Evolutionary conservation across 2,888 invertebrate genomes (phyloP).

Genomic region (Drosophila dives): DNA sequence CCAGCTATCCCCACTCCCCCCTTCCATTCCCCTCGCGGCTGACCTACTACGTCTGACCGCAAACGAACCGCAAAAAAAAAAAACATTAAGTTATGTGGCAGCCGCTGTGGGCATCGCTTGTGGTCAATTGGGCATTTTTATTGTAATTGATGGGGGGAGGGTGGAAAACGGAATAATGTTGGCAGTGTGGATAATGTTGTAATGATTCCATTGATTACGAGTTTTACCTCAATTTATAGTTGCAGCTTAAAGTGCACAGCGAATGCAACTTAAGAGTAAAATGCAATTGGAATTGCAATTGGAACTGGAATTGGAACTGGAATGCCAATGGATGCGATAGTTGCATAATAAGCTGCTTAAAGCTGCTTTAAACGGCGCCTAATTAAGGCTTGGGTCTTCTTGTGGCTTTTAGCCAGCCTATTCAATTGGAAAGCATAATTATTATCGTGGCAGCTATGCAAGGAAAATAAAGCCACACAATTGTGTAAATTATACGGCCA

Average conservation of each 20-base stretch:
- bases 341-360: slow-evolving; percentile 29
- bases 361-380: slow-evolving; percentile 1
- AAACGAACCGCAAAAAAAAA: slow-evolving; percentile 38
- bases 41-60: slow-evolving; percentile 28
- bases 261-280: neutral
- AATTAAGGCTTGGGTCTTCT: slow-evolving; percentile 17
- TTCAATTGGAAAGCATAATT: slow-evolving; percentile 68
- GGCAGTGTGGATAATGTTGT: neutral
- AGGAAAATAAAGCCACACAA: slow-evolving; percentile 41
- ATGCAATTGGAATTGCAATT: neutral
- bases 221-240: slow-evolving; percentile 5
- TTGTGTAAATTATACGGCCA: slow-evolving; percentile 62
- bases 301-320: neutral
- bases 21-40: neutral
- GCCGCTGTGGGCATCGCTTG: slow-evolving; percentile 67
- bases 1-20: neutral
- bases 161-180: slow-evolving; percentile 12
- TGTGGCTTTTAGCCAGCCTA: slow-evolving; percentile 14
- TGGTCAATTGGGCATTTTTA: slow-evolving; percentile 69
- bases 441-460: slow-evolving; percentile 38
- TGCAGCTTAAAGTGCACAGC: slow-evolving; percentile 18
- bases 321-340: neutral
- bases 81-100: slow-evolving; percentile 79
- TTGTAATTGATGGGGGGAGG: slow-evolving; percentile 25
- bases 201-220: slow-evolving; percentile 17